Conservation (phyloP, 2,888 invertebrate species). For the Xylocampa areola region DNA sequence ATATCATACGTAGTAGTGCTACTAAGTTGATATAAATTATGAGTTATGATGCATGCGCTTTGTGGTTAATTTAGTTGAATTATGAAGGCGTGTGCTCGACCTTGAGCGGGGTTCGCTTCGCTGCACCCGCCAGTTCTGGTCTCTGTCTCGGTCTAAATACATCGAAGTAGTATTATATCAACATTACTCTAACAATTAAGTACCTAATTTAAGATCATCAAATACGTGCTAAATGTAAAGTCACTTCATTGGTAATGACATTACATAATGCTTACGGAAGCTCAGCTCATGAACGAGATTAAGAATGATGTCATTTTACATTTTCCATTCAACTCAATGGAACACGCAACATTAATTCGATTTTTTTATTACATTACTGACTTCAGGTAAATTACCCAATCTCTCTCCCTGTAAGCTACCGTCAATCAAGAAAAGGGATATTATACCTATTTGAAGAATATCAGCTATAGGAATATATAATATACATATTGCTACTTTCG, state of each 20-base stretch:
- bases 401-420: neutral
- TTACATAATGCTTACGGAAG: conserved; percentile 29
- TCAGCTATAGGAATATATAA: conserved; percentile 18
- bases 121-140: conserved; percentile 80
- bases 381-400: neutral
- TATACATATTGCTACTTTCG: conserved; percentile 23
- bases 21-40: conserved; percentile 31
- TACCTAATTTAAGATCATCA: conserved; percentile 46
- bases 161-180: conserved; percentile 74
- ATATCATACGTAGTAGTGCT: conserved; percentile 16
- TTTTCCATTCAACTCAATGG: conserved; percentile 28
- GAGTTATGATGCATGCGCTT: conserved; percentile 56
- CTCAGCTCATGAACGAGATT: conserved; percentile 15
- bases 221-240: conserved; percentile 17
- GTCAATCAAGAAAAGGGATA: neutral
- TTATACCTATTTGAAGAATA: neutral
- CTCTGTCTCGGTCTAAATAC: conserved; percentile 78
- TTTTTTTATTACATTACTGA: conserved; percentile 1
- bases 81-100: conserved; percentile 75
- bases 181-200: conserved; percentile 65
- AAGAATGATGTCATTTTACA: conserved; percentile 41
- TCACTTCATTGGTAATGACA: conserved; percentile 17
- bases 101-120: conserved; percentile 77
- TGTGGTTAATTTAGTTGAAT: conserved; percentile 67
- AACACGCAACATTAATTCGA: conserved; percentile 1